phyloP scores from a whole-genome alignment of 2,113 vertebrate species.

The Recurvirostra avosetta region DNA sequence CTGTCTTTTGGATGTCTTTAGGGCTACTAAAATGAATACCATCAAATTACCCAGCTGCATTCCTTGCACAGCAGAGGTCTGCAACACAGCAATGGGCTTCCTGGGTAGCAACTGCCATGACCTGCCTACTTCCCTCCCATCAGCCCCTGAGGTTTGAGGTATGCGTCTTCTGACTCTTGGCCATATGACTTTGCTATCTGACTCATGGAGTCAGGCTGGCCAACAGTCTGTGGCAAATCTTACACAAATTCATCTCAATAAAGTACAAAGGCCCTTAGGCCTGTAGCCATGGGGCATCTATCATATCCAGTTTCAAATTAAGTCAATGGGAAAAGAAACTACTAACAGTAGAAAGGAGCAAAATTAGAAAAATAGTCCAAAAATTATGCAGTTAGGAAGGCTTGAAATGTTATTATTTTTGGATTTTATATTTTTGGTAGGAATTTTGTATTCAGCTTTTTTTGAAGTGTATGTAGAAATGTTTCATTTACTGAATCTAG shows the following conservation, averaged over 20 bases:
- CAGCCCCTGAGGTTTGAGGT: background rate
- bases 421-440: background rate
- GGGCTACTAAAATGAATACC: background rate
- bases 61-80: background rate
- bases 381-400: background rate
- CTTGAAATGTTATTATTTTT: background rate
- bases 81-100: background rate
- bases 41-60: background rate
- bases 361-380: background rate
- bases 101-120: background rate
- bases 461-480: background rate
- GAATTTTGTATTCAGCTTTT: background rate
- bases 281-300: background rate
- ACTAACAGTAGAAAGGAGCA: background rate
- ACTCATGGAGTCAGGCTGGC: background rate
- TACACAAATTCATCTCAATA: background rate
- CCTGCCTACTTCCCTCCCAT: background rate
- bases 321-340: background rate
- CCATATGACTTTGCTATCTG: background rate
- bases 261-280: background rate
- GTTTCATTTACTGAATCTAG: background rate
- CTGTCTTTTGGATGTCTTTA: background rate
- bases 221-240: background rate
- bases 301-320: background rate
- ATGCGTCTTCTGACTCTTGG: background rate